A percentile compares a stretch with the other conserved stretches of the same genome.
phyloP scores from a whole-genome alignment of 2,797 vertebrate genomes.

The Girardinus metallicus region DNA sequence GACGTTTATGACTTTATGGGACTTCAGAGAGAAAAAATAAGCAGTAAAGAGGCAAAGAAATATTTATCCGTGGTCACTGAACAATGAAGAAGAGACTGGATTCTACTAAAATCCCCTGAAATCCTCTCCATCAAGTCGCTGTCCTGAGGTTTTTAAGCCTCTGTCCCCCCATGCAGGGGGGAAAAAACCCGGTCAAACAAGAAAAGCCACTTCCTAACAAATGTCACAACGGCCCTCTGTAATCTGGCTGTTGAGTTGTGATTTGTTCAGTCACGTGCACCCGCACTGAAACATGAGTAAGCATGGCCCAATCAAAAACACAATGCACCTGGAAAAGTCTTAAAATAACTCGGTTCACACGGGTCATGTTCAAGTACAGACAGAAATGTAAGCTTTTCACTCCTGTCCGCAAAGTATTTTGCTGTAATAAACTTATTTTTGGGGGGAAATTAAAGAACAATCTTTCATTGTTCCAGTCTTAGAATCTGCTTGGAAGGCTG shows the following conservation, averaged over 20 bases:
- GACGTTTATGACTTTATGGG: constrained; percentile 39
- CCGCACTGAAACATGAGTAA: constrained; percentile 11
- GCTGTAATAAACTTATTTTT: constrained; percentile 40
- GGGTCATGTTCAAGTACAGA: neutral
- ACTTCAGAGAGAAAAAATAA: constrained; percentile 35
- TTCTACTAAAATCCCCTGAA: constrained; percentile 67
- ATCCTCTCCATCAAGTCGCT: constrained; percentile 52
- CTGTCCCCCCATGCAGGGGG: constrained; percentile 44
- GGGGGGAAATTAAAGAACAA: constrained; percentile 37
- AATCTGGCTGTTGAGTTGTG: too few relatives aligned
- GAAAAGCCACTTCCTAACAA: constrained; percentile 72
- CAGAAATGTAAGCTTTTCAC: constrained; percentile 20
- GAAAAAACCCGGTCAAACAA: constrained; percentile 62
- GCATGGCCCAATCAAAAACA: constrained; percentile 4
- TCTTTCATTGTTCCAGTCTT: constrained; percentile 66
- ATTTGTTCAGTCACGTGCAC: constrained; percentile 19
- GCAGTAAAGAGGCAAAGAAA: constrained; percentile 26
- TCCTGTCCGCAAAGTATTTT: constrained; percentile 25
- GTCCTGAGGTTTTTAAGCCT: constrained; percentile 61
- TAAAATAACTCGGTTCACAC: constrained; percentile 24
- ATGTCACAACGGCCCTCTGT: constrained; percentile 65
- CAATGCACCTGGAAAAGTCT: neutral
- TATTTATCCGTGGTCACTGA: constrained; percentile 52
- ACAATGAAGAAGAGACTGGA: constrained; percentile 57
- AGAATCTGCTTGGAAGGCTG: constrained; percentile 58